A percentile compares a stretch with the other conserved stretches of the same genome.
phyloP scores from a whole-genome alignment of 2,888 invertebrate species.

The Cephus spinipes region DNA sequence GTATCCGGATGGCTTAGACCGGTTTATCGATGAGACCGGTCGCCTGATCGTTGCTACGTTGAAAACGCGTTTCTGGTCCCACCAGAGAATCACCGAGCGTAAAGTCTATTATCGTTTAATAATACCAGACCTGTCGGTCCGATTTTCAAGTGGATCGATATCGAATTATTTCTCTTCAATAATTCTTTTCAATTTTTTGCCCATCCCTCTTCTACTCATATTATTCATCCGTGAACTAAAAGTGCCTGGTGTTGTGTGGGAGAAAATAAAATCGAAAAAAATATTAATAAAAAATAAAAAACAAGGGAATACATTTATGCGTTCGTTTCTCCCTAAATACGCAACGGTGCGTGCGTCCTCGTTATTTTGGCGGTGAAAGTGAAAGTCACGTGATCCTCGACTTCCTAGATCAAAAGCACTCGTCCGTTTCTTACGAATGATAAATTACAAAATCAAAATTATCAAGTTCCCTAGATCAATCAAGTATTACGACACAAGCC shows the following conservation, averaged over 20 bases:
- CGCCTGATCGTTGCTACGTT: neutral
- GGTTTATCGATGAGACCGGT: neutral
- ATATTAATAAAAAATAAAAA: neutral
- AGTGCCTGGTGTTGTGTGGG: neutral
- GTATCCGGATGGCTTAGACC: neutral
- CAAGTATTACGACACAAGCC: too few relatives aligned
- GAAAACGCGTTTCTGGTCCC: neutral
- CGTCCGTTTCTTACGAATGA: neutral
- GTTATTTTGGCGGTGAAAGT: constrained; percentile 63
- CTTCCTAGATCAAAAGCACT: constrained; percentile 43
- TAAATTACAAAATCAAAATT: neutral
- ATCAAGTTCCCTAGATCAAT: neutral
- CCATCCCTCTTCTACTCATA: neutral
- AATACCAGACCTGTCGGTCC: neutral
- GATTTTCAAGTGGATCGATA: neutral
- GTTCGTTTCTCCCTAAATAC: constrained; percentile 10
- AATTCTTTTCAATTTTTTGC: neutral
- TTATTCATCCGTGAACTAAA: neutral
- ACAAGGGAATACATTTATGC: neutral
- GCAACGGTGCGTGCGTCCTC: constrained; percentile 53
- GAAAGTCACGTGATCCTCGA: constrained; percentile 59
- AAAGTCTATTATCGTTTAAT: neutral
- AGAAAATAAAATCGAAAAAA: neutral
- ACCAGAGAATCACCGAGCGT: neutral
- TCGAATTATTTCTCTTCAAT: neutral